Conservation (phyloP, 1,140 invertebrate genomes). For the Pseudomyrmex concolor region DNA sequence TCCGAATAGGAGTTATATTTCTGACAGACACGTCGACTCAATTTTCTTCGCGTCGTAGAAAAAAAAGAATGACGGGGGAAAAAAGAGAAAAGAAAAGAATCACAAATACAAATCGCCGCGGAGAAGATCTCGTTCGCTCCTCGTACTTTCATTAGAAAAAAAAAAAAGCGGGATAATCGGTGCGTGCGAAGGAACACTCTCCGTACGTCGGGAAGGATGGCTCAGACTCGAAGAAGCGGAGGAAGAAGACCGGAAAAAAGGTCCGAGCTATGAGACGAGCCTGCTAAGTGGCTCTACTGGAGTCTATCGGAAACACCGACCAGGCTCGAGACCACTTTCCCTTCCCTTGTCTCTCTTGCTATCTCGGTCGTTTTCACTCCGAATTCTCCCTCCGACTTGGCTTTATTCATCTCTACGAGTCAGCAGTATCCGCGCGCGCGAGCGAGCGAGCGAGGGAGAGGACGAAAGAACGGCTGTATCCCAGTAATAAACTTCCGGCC, state of each 20-base stretch:
- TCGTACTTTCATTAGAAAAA: slow-evolving; percentile 29
- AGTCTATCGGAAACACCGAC: slow-evolving; percentile 72
- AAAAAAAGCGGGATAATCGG: slow-evolving; percentile 52
- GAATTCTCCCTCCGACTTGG: not conserved
- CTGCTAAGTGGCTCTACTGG: slow-evolving; percentile 77
- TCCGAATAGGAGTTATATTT: not conserved
- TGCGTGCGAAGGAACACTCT: slow-evolving; percentile 28
- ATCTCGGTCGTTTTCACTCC: slow-evolving; percentile 21
- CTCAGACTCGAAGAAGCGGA: slow-evolving; percentile 56
- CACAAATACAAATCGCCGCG: slow-evolving; percentile 3
- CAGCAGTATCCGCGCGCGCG: slow-evolving; percentile 66
- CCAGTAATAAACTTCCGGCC: slow-evolving; percentile 69
- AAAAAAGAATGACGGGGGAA: not conserved
- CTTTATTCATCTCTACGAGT: slow-evolving; percentile 13
- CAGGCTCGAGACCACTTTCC: slow-evolving; percentile 45
- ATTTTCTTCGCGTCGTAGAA: slow-evolving; percentile 35
- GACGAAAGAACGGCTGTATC: slow-evolving; percentile 60
- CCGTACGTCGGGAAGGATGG: slow-evolving; percentile 37
- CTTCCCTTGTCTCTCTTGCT: slow-evolving; percentile 35
- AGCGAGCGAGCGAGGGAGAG: not conserved
- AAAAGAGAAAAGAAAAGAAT: slow-evolving; percentile 13
- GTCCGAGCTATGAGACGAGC: slow-evolving; percentile 67
- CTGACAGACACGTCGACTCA: slow-evolving; percentile 6
- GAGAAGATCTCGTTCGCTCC: slow-evolving; percentile 25
- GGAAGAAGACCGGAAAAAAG: slow-evolving; percentile 63